phyloP scores from a whole-genome alignment of 2,113 vertebrate species.

The Centropristis striata region DNA sequence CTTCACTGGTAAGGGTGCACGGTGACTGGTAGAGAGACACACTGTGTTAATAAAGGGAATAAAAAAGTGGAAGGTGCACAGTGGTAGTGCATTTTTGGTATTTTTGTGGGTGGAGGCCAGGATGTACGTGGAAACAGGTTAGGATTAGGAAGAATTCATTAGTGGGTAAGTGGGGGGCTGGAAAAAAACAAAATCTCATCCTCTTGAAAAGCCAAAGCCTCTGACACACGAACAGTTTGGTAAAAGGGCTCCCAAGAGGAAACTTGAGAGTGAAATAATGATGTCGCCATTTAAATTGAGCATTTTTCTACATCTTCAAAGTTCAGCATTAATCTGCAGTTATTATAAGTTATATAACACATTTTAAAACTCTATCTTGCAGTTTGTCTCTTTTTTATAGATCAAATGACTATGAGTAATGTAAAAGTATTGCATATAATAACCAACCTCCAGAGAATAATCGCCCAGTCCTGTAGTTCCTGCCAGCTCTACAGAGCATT shows the following conservation, averaged over 20 bases:
- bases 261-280: not conserved
- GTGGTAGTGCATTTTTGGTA: not conserved
- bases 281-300: not conserved
- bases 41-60: slow-evolving; percentile 28
- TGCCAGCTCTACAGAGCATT: too few species aligned
- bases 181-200: not conserved
- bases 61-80: not conserved
- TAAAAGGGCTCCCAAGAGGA: not conserved
- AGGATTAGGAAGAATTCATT: slow-evolving; percentile 29
- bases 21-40: slow-evolving; percentile 26
- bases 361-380: too few species aligned
- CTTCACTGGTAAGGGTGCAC: slow-evolving; percentile 20
- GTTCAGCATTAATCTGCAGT: not conserved
- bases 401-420: not conserved
- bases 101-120: slow-evolving; percentile 2
- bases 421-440: not conserved
- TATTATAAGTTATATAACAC: too few species aligned
- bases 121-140: not conserved
- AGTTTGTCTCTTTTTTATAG: not conserved
- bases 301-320: not conserved
- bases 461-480: too few species aligned
- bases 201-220: slow-evolving; percentile 8
- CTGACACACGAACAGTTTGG: not conserved
- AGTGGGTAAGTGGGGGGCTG: not conserved
- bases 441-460: not conserved